Conservation (phyloP, 1,140 invertebrate species). For the Drosophila lini region DNA sequence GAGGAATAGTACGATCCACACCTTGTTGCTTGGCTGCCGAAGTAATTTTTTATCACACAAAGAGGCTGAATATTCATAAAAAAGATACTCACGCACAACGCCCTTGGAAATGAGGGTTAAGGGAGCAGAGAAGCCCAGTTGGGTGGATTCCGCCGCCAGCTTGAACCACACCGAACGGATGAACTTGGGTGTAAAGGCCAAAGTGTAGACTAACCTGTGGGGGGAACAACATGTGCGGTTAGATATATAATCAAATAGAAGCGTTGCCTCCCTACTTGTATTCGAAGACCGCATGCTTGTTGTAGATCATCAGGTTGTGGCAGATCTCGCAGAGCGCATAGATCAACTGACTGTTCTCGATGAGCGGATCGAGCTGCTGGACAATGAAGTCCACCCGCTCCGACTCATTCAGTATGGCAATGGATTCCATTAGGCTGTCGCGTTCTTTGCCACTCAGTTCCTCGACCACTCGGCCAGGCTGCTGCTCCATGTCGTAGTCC, state of each 20-base stretch:
- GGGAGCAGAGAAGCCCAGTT: slow-evolving; percentile 82
- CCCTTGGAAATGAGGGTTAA: slow-evolving; percentile 81
- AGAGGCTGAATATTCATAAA: no score
- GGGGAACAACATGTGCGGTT: slow-evolving; percentile 39
- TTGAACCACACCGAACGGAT: slow-evolving; percentile 91
- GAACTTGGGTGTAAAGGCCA: slow-evolving; percentile 93
- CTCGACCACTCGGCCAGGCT: slow-evolving; percentile 57
- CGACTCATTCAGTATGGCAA: slow-evolving; percentile 88
- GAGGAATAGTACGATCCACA: slow-evolving; percentile 90
- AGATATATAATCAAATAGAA: background rate
- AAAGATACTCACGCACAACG: slow-evolving; percentile 77
- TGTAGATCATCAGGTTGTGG: slow-evolving; percentile 90
- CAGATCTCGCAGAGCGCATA: slow-evolving; percentile 90
- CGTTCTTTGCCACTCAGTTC: slow-evolving; percentile 84
- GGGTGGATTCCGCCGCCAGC: slow-evolving; percentile 85
- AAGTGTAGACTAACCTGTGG: slow-evolving; percentile 91
- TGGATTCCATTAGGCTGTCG: slow-evolving; percentile 85
- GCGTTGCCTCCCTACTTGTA: slow-evolving; percentile 85
- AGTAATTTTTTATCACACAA: background rate
- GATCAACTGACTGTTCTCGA: slow-evolving; percentile 86
- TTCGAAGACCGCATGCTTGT: slow-evolving; percentile 91
- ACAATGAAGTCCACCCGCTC: slow-evolving; percentile 88
- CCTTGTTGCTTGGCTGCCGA: slow-evolving; percentile 87
- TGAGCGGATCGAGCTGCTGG: slow-evolving; percentile 86
- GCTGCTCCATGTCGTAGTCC: slow-evolving; percentile 67